phyloP scores from a whole-genome alignment of 2,797 vertebrate species.

The Acanthornis magna region DNA sequence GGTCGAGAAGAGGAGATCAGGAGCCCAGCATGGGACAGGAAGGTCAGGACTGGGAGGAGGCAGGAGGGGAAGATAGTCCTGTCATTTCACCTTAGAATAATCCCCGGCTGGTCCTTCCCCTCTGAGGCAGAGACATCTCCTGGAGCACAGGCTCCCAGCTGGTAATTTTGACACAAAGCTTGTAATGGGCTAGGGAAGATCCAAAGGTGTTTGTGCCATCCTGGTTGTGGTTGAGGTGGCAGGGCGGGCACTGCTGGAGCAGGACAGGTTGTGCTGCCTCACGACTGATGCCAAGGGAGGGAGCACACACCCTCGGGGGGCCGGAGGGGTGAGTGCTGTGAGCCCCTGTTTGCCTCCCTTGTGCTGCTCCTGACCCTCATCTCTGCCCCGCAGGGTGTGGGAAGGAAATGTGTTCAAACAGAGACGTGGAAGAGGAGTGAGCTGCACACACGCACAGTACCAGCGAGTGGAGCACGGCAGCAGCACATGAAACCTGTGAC shows the following conservation, averaged over 20 bases:
- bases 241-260: neutral
- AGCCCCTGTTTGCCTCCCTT: neutral
- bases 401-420: neutral
- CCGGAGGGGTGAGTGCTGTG: neutral
- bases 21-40: neutral
- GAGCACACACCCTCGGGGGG: rapidly evolving
- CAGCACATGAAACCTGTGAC: neutral
- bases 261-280: neutral
- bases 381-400: constrained; percentile 6
- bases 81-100: neutral
- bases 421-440: neutral
- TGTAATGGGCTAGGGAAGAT: neutral
- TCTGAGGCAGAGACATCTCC: neutral
- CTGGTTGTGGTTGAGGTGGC: neutral
- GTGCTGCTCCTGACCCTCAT: neutral
- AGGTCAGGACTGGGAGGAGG: neutral
- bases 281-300: rapidly evolving
- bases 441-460: constrained; percentile 14
- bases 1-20: neutral
- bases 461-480: constrained; percentile 31
- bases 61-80: neutral
- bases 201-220: neutral
- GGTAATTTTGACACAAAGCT: neutral
- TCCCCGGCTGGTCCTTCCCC: neutral
- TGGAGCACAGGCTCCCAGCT: neutral